phyloP scores from a whole-genome alignment of 2,888 invertebrate species.

The Heterodera filipjevi region DNA sequence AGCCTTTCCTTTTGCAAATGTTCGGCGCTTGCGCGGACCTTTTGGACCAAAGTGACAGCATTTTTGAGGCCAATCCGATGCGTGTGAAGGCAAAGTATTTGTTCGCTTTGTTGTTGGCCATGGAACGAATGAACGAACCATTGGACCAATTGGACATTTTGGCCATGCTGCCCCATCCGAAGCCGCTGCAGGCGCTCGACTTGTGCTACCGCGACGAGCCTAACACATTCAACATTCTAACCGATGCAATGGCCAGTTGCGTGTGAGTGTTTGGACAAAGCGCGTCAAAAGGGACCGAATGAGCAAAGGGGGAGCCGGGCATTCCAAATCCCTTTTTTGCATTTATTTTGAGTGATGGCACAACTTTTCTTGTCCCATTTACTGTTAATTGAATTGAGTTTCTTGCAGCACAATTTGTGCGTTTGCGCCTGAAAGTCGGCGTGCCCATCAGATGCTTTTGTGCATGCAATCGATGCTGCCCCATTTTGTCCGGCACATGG shows the following conservation, averaged over 20 bases:
- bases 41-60: conserved; percentile 76
- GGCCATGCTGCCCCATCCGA: conserved; percentile 53
- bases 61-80: conserved; percentile 83
- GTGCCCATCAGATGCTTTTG: conserved; percentile 70
- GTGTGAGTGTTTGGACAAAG: no score
- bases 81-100: conserved; percentile 74
- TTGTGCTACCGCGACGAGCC: conserved; percentile 98
- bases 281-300: no score
- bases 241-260: conserved; percentile 93
- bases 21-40: conserved; percentile 97
- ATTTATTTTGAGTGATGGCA: no score
- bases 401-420: conserved; percentile 82
- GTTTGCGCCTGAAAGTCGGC: conserved; percentile 88
- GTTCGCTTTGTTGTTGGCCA: conserved; percentile 78
- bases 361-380: no score
- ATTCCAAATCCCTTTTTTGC: no score
- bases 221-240: conserved; percentile 89
- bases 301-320: no score
- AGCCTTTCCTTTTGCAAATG: conserved; percentile 75
- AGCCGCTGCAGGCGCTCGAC: conserved; percentile 77
- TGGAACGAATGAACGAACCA: conserved; percentile 72
- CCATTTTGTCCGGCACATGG: conserved; percentile 90
- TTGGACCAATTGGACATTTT: conserved; percentile 91
- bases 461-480: conserved; percentile 89
- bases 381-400: neutral